A percentile compares a stretch with the other conserved stretches of the same genome.
These are phyloP conservation scores for Triplophysa rosa DNA, from an alignment of 2,113 vertebrate genomes.

Conservation along the genomic window DNA sequence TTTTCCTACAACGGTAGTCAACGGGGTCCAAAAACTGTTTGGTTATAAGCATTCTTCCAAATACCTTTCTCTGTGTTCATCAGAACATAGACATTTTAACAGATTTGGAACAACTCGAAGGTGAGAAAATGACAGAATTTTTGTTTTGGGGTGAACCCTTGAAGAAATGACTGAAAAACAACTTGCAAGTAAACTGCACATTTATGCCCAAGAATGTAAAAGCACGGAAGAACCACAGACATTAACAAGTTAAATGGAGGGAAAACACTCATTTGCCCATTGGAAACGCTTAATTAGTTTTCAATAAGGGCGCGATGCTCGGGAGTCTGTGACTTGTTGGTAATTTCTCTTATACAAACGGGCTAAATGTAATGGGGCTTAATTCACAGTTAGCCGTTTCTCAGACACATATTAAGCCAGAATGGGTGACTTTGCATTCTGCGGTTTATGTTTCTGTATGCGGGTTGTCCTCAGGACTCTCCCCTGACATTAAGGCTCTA, in stretches of 20 bases:
- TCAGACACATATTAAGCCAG: constrained; percentile 18
- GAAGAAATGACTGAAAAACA: no score
- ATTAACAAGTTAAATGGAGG: constrained; percentile 18
- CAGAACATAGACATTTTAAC: no score
- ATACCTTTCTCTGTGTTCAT: no score
- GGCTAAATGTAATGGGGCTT: constrained; percentile 4
- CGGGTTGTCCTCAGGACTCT: constrained; percentile 22
- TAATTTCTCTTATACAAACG: constrained; percentile 14
- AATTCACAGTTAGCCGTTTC: constrained; percentile 1
- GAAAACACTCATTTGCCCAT: constrained; percentile 3
- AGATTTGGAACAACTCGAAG: no score
- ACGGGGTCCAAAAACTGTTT: no score
- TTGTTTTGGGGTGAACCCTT: no score
- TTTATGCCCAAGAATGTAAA: not conserved
- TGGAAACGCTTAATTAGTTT: constrained; percentile 26
- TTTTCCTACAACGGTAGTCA: no score
- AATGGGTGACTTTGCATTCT: constrained; percentile 33
- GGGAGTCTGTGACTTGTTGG: constrained; percentile 9
- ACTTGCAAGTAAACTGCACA: constrained; percentile 4
- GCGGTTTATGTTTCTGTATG: constrained; percentile 20
- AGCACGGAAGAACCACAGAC: not conserved
- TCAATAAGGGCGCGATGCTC: constrained; percentile 2
- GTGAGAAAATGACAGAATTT: no score
- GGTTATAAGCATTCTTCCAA: no score
- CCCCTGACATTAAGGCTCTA: constrained; percentile 43